Percentiles rank a stretch among this genome's conserved stretches.
Conservation (phyloP, 2,797 vertebrate species). For the Notolepis coatsorum region DNA sequence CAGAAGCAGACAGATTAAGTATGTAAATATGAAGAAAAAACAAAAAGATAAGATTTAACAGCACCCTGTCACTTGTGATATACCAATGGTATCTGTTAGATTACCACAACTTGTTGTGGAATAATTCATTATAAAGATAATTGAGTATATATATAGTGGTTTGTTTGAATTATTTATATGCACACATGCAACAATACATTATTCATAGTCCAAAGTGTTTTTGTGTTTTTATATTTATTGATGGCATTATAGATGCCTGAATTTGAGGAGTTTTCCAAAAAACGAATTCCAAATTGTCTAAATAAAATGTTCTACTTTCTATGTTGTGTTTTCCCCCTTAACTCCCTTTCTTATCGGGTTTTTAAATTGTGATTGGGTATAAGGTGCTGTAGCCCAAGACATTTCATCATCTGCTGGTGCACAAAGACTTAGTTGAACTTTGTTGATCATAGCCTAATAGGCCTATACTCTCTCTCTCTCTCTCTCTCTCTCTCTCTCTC, state of each 20-base stretch:
- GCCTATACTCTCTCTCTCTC: too few relatives aligned
- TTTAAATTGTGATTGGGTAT: too few relatives aligned
- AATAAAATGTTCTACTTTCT: too few relatives aligned
- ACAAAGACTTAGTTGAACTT: too few relatives aligned
- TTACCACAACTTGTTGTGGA: conserved; percentile 78
- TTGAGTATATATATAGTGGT: conserved; percentile 95
- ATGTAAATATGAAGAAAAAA: conserved; percentile 26
- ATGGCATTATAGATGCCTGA: conserved; percentile 66
- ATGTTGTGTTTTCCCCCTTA: too few relatives aligned
- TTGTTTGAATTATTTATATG: conserved; percentile 94
- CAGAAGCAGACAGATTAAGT: neutral
- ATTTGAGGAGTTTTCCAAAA: conserved; percentile 43
- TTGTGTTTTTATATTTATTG: conserved; percentile 84
- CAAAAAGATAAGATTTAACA: too few relatives aligned
- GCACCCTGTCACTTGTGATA: conserved; percentile 58
- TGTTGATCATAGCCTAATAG: too few relatives aligned
- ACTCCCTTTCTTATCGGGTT: too few relatives aligned
- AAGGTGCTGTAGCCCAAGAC: too few relatives aligned
- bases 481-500: too few relatives aligned
- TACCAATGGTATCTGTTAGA: conserved; percentile 53
- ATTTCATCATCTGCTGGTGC: too few relatives aligned
- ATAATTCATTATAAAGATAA: conserved; percentile 95
- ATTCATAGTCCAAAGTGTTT: conserved; percentile 88
- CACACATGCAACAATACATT: conserved; percentile 91
- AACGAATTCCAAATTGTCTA: neutral